Evolutionary conservation across 1,140 invertebrate species (phyloP).

Genomic region (Lepeophtheirus salmonis): DNA sequence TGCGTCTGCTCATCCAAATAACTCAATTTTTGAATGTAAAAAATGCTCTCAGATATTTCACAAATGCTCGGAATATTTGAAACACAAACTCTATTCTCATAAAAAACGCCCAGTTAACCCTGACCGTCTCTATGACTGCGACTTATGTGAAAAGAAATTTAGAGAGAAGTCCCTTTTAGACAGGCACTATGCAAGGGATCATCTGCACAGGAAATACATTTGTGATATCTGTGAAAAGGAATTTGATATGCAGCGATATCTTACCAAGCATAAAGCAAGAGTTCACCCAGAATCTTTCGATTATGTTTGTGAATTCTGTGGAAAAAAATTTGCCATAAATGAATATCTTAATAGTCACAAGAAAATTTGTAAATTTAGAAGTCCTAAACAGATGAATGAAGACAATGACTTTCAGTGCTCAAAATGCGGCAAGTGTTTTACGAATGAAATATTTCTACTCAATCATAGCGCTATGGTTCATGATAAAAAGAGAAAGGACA

Average conservation of each 20-base stretch:
- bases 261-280: neutral
- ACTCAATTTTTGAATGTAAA: neutral
- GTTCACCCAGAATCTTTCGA: neutral
- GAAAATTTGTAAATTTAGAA: neutral
- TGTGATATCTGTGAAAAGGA: neutral
- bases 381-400: neutral
- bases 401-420: neutral
- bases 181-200: neutral
- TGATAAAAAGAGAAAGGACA: neutral
- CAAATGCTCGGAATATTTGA: neutral
- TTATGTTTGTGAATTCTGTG: neutral
- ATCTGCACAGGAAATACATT: neutral
- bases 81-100: neutral
- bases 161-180: neutral
- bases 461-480: neutral
- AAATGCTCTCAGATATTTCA: neutral
- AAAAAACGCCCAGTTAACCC: neutral
- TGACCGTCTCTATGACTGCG: neutral
- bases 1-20: neutral
- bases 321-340: neutral
- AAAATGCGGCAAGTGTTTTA: neutral
- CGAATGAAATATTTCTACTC: neutral
- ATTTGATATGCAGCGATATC: neutral
- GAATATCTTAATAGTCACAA: neutral
- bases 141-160: neutral